phyloP scores from a whole-genome alignment of 2,113 vertebrate genomes.

The Austrofundulus limnaeus region DNA sequence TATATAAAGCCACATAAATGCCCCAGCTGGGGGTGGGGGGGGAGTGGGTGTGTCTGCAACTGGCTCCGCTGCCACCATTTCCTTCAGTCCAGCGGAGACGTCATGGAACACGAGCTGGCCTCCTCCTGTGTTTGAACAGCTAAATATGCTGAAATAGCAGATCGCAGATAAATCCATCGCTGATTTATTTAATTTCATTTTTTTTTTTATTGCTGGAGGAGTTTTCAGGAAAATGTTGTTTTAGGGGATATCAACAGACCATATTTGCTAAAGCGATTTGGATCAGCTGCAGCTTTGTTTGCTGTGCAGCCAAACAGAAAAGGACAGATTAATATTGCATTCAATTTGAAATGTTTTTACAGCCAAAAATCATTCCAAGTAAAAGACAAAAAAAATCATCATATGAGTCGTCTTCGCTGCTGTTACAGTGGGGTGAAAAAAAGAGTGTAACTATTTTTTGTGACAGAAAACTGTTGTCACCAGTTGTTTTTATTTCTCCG shows the following conservation, averaged over 20 bases:
- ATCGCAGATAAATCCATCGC: slow-evolving; percentile 52
- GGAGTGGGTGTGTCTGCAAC: slow-evolving; percentile 75
- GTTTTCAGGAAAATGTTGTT: slow-evolving; percentile 34
- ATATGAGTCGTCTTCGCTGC: not conserved
- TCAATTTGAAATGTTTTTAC: not conserved
- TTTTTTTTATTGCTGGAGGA: slow-evolving; percentile 12
- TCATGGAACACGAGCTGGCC: slow-evolving; percentile 70
- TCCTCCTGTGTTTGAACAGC: slow-evolving; percentile 62
- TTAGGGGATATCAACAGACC: slow-evolving; percentile 22
- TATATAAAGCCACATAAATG: slow-evolving; percentile 80
- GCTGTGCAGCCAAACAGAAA: slow-evolving; percentile 4
- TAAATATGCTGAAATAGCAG: slow-evolving; percentile 69
- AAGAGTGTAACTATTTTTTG: not conserved
- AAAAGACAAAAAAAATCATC: not conserved
- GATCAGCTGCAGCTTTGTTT: slow-evolving; percentile 27
- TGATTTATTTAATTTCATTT: slow-evolving; percentile 41
- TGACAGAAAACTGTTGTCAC: slow-evolving; percentile 3
- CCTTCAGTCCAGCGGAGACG: slow-evolving; percentile 60
- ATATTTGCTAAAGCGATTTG: slow-evolving; percentile 32
- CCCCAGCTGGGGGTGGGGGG: slow-evolving; percentile 50
- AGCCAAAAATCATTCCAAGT: not conserved
- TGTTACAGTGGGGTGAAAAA: not conserved
- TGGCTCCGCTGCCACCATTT: slow-evolving; percentile 74
- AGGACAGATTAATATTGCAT: slow-evolving; percentile 13
- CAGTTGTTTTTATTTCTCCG: not conserved